Evolutionary conservation across 2,888 invertebrate genomes (phyloP).

Genomic region (Plebejus anna): DNA sequence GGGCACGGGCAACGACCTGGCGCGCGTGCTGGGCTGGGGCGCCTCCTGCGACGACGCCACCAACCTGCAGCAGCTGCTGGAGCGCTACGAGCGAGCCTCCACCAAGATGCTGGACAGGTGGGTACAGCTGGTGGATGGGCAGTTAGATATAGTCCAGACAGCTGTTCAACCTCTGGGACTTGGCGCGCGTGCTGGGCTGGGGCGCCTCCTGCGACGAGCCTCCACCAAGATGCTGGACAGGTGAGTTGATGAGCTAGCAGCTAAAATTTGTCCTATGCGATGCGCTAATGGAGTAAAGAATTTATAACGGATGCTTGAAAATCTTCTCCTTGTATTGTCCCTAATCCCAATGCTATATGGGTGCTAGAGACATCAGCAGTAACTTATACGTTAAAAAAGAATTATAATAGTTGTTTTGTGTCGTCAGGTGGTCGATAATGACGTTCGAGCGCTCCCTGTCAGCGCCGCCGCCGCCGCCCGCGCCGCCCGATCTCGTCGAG

Average conservation of each 20-base stretch:
- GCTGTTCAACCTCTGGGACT: constrained; percentile 96
- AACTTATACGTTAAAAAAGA: no score
- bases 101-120: constrained; percentile 97
- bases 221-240: constrained; percentile 98
- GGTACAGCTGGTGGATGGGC: constrained; percentile 27
- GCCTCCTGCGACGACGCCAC: constrained; percentile 91
- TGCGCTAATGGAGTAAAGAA: no score
- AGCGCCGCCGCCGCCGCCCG: constrained; percentile 80
- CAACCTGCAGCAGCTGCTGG: no score
- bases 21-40: constrained; percentile 97
- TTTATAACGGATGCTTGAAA: no score
- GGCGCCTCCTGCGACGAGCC: constrained; percentile 98
- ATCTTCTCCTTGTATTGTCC: no score
- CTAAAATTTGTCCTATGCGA: no score
- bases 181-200: constrained; percentile 97
- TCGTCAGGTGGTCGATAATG: constrained; percentile 93
- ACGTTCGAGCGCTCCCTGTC: constrained; percentile 89
- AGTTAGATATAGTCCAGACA: no score
- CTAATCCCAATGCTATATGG: no score
- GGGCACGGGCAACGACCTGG: constrained; percentile 84
- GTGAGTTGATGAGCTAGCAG: constrained; percentile 52
- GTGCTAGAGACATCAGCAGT: no score
- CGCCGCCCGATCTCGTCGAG: constrained; percentile 65
- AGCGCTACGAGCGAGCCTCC: constrained; percentile 80
- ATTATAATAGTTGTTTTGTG: background rate